phyloP scores from a whole-genome alignment of 2,113 vertebrate species.

The Onychostoma macrolepis region DNA sequence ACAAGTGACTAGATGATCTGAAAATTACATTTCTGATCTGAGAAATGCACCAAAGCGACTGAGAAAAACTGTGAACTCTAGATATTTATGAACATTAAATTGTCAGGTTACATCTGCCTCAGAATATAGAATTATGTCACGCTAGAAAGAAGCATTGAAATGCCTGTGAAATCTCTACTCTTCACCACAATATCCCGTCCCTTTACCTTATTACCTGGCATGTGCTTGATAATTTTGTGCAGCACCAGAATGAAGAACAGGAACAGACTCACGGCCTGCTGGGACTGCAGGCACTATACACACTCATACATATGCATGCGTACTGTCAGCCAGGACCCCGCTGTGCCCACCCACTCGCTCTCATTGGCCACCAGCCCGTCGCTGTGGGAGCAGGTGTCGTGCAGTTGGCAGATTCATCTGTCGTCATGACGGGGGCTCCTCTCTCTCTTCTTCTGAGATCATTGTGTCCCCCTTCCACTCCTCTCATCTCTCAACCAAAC shows the following conservation, averaged over 20 bases:
- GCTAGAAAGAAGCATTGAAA: neutral
- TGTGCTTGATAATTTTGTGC: slow-evolving; percentile 5
- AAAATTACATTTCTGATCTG: too few relatives aligned
- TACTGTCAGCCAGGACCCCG: slow-evolving; percentile 10
- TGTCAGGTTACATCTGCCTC: neutral
- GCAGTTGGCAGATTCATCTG: slow-evolving; percentile 52
- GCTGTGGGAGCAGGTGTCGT: slow-evolving; percentile 45
- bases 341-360: slow-evolving; percentile 51
- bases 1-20: too few relatives aligned
- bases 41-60: too few relatives aligned
- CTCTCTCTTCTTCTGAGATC: slow-evolving; percentile 32
- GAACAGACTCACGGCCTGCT: neutral
- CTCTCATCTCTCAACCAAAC: slow-evolving; percentile 1
- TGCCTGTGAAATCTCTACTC: neutral
- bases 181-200: neutral
- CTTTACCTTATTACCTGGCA: slow-evolving; percentile 1
- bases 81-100: neutral
- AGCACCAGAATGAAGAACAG: neutral
- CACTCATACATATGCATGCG: slow-evolving; percentile 24
- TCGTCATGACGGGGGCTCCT: slow-evolving; percentile 51
- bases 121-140: neutral
- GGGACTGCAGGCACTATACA: slow-evolving; percentile 20
- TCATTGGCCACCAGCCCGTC: slow-evolving; percentile 50
- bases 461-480: slow-evolving; percentile 29
- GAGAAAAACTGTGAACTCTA: neutral